Conservation (phyloP, 2,113 vertebrate species). For the Apodemus sylvaticus region DNA sequence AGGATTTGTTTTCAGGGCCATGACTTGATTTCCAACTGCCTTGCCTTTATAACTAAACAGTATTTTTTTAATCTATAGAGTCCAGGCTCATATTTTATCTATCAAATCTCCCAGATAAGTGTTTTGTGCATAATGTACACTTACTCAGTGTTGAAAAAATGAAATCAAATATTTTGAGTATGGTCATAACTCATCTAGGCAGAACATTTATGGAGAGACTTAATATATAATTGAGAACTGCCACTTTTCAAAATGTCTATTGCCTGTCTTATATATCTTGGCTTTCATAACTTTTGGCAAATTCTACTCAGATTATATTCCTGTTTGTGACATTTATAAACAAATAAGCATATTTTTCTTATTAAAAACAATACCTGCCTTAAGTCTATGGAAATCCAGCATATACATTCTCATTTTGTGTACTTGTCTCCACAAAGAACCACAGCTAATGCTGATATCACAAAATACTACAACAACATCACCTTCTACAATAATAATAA, state of each 20-base stretch:
- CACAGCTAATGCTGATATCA: neutral
- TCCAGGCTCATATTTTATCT: neutral
- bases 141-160: neutral
- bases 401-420: neutral
- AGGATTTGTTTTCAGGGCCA: neutral
- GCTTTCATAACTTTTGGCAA: slow-evolving; percentile 22
- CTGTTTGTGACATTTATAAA: slow-evolving; percentile 17
- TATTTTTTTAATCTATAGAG: neutral
- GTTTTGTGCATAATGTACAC: neutral
- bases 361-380: slow-evolving; percentile 44
- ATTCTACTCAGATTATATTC: neutral
- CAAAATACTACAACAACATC: neutral
- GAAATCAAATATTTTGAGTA: slow-evolving; percentile 16
- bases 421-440: neutral
- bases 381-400: neutral
- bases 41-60: neutral
- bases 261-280: neutral
- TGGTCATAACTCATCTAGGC: slow-evolving; percentile 23
- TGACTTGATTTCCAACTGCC: neutral
- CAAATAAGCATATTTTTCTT: neutral
- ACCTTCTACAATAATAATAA: neutral
- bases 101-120: neutral
- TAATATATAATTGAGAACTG: neutral
- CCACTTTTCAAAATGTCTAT: neutral
- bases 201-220: neutral